phyloP scores from a whole-genome alignment of 2,888 invertebrate genomes.

The Megalurothrips usitatus region DNA sequence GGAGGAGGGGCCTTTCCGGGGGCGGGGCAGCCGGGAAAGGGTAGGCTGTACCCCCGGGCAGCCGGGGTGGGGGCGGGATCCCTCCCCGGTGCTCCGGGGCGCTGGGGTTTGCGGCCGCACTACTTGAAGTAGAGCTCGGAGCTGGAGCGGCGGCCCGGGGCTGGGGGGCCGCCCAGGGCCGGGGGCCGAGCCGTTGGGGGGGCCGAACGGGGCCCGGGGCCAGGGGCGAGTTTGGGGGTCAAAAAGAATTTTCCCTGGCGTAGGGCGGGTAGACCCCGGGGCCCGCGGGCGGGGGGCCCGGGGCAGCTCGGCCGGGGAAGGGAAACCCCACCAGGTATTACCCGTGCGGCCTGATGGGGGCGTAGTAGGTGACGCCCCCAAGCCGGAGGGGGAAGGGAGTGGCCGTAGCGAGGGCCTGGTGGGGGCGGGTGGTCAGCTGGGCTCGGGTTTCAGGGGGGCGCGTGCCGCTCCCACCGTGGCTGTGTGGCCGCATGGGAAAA shows the following conservation, averaged over 20 bases:
- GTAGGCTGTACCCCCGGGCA: background rate
- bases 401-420: conserved; percentile 49
- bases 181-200: background rate
- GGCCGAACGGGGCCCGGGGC: background rate
- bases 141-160: conserved; percentile 28
- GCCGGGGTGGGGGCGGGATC: background rate
- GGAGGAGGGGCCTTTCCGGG: background rate
- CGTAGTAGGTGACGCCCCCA: conserved; percentile 50
- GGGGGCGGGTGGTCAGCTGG: too few relatives aligned
- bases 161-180: background rate
- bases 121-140: conserved; percentile 50
- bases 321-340: conserved; percentile 49
- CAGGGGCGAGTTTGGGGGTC: conserved; percentile 37
- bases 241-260: conserved; percentile 48
- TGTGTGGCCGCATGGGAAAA: too few relatives aligned
- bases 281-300: conserved; percentile 48
- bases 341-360: conserved; percentile 47
- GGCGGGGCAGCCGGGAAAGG: background rate
- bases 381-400: conserved; percentile 47
- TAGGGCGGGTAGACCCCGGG: conserved; percentile 30
- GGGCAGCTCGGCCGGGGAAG: conserved; percentile 48
- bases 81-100: background rate
- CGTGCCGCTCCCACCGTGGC: too few relatives aligned
- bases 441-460: too few relatives aligned
- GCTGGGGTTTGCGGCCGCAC: conserved; percentile 38